Evolutionary conservation across 1,140 invertebrate species (phyloP).

Genomic region (Melanaphis sacchari): DNA sequence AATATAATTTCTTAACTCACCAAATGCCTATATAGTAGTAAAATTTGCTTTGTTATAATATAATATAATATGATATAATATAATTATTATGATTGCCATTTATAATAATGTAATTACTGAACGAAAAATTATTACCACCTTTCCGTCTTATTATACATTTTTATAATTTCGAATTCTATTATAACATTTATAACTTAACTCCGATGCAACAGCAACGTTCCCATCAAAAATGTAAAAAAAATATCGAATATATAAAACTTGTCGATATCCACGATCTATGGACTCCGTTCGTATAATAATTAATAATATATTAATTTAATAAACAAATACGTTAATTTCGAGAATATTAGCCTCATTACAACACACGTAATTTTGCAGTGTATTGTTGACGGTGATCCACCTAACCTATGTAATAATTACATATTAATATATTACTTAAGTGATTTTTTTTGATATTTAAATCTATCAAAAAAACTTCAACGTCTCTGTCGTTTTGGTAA

Average conservation of each 20-base stretch:
- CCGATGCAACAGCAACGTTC: background rate
- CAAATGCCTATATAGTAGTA: background rate
- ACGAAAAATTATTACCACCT: background rate
- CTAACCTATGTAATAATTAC: background rate
- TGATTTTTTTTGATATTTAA: background rate
- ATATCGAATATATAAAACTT: background rate
- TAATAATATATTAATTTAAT: background rate
- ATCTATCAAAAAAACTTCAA: background rate
- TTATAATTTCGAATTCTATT: background rate
- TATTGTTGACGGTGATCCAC: background rate
- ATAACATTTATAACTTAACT: background rate
- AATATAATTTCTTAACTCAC: background rate
- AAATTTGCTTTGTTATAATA: background rate
- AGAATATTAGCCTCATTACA: background rate
- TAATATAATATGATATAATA: no score
- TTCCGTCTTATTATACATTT: background rate
- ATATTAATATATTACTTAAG: background rate
- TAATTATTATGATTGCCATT: background rate
- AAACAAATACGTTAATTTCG: background rate
- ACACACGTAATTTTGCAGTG: background rate
- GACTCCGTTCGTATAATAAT: background rate
- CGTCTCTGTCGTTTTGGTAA: background rate
- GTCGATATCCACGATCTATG: background rate
- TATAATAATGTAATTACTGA: background rate
- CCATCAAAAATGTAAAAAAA: background rate